Base-by-base conservation (phyloP, 2,797 vertebrate species). In the Lepilemur septentrionalis region DNA sequence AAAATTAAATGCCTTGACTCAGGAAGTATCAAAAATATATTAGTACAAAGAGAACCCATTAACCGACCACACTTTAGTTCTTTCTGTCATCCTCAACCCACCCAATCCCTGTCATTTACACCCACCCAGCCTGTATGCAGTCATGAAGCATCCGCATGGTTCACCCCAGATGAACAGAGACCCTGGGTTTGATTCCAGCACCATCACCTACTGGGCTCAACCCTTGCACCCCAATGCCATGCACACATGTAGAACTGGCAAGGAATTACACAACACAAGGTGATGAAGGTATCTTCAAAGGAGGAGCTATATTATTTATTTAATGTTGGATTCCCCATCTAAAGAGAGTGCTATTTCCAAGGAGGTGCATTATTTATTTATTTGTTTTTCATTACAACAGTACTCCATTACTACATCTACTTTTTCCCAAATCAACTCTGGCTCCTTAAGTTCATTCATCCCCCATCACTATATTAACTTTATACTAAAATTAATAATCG, bases 21-120 rank as follows among this genome's bases (percentile, higher is more conserved):
- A 35, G 72, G 61, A 94, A 89, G 80, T 81, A 76, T 61, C 43
- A 75, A 81, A 69, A 95, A 35, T 43, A 32, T 85, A 79, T 93
- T 87, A 63, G 50, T 55, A 87, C 43, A 67, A n/a, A 30, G 8
- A 87, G 35, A 69, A 89, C 38, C 22, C 46, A 78, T 70, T 90
- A 76, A 48, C 35, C 38, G n/a, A n/a, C 14, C n/a, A 55, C 30
- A 55, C 23, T 65, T 86, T 35, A n/a, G 48, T 92, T 76, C 52
- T 80, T 73, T 70, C 30, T 72, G 20, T 28, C 46, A 70, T 87
- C 69, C 30, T 69, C 52, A 65, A 38, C 32, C n/a, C 83, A 65
- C 73, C 65, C 43, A 50, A n/a, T 59, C n/a, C 41, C 57, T 72
- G 67, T 69, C 55, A 63, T 48, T 41, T 76, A 41, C 61, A 48